Evolutionary conservation across 1,140 invertebrate genomes (phyloP).

Genomic region (Akabosia matsudoensis): DNA sequence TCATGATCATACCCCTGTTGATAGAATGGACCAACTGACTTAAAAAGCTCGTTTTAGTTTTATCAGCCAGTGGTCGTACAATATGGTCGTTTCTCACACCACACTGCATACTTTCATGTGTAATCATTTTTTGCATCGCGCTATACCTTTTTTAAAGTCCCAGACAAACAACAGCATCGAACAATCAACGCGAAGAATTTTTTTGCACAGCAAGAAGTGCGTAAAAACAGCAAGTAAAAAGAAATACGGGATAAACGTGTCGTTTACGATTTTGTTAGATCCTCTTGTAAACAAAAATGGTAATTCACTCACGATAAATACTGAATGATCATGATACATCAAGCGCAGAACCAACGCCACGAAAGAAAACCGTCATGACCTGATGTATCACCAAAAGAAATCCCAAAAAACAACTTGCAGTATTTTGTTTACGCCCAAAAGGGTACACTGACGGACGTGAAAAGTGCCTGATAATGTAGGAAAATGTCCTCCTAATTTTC

Average conservation of each 20-base stretch:
- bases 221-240: not conserved
- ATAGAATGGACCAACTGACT: constrained; percentile 5
- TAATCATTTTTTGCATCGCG: no score
- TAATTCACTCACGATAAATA: not conserved
- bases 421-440: not conserved
- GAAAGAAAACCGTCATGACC: not conserved
- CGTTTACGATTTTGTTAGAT: not conserved
- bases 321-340: not conserved
- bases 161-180: not conserved
- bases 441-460: no score
- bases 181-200: not conserved
- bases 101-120: no score
- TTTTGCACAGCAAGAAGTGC: not conserved
- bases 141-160: not conserved
- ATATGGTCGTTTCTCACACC: no score
- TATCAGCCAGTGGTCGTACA: no score
- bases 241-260: not conserved
- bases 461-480: no score
- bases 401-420: not conserved
- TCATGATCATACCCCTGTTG: not conserved
- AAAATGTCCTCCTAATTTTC: no score
- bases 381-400: not conserved
- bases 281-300: not conserved
- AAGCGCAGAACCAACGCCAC: not conserved
- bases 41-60: not conserved